Conservation (phyloP, 2,113 vertebrate species). For the Poecile atricapillus region DNA sequence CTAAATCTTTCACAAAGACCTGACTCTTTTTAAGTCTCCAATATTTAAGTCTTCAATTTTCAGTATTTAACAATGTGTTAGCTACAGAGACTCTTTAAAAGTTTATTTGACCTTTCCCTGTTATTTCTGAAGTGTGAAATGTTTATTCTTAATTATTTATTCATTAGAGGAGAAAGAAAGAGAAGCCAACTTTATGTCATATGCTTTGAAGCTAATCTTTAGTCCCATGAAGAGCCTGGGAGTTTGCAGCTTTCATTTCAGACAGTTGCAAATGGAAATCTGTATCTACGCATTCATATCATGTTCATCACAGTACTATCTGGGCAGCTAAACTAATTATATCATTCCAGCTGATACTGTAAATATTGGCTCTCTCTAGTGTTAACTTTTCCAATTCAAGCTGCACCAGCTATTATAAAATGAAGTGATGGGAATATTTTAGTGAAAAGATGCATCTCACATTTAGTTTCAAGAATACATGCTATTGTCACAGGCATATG, state of each 20-base stretch:
- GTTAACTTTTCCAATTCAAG: not conserved
- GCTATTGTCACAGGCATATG: not conserved
- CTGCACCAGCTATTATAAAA: not conserved
- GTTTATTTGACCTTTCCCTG: not conserved
- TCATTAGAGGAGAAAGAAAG: not conserved
- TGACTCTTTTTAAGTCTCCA: not conserved
- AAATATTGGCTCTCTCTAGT: not conserved
- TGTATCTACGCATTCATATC: not conserved
- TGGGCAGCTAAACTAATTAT: constrained; percentile 2
- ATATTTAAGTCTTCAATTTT: too few species aligned
- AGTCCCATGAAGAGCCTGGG: not conserved
- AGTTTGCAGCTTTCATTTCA: constrained; percentile 3
- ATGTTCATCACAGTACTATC: not conserved
- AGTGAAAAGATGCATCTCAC: not conserved
- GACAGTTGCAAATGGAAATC: not conserved
- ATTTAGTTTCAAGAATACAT: not conserved
- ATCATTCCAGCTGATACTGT: constrained; percentile 1
- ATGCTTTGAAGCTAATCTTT: constrained; percentile 1
- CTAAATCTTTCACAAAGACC: not conserved
- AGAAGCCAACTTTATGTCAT: not conserved
- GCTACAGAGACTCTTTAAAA: not conserved
- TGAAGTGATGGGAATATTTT: not conserved
- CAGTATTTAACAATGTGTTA: not conserved
- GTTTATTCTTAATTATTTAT: not conserved
- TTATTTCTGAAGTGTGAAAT: not conserved